Evolutionary conservation across 2,888 invertebrate genomes (phyloP).

Genomic region (Bruchidius siliquastri): DNA sequence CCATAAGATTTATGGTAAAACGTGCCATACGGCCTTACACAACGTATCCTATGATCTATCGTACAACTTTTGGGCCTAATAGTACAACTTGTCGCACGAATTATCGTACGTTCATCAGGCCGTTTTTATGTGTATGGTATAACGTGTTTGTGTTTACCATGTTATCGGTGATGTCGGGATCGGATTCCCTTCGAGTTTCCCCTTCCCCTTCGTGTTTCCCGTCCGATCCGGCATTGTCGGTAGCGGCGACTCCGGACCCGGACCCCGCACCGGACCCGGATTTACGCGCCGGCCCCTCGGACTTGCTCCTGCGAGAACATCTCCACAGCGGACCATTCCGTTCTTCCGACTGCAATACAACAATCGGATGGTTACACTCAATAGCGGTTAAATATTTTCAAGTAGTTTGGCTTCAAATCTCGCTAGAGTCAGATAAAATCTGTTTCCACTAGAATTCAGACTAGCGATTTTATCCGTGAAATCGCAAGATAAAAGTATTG

Average conservation of each 20-base stretch:
- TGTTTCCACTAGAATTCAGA: too few species aligned
- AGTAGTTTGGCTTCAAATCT: too few species aligned
- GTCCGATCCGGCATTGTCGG: conserved; percentile 23
- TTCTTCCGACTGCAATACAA: conserved; percentile 61
- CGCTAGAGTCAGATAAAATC: too few species aligned
- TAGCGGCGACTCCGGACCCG: conserved; percentile 4
- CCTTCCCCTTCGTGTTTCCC: conserved; percentile 36
- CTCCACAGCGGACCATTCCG: conserved; percentile 55
- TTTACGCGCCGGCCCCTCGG: conserved; percentile 62
- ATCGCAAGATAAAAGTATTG: too few species aligned
- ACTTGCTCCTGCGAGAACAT: conserved; percentile 72
- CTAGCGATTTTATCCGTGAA: too few species aligned
- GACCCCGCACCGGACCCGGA: conserved; percentile 24
- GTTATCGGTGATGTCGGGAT: conserved; percentile 44
- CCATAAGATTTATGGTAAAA: too few species aligned
- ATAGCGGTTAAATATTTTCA: not conserved
- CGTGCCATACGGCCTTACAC: too few species aligned
- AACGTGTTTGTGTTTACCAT: conserved; percentile 35
- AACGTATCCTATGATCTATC: too few species aligned
- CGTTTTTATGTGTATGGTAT: not conserved
- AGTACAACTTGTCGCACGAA: not conserved
- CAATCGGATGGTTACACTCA: not conserved
- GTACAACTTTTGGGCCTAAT: not conserved
- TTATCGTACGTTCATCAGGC: not conserved
- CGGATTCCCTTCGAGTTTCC: conserved; percentile 46